Base-by-base conservation (phyloP, 2,888 invertebrate genomes). In the Petrolisthes manimaculis region DNA sequence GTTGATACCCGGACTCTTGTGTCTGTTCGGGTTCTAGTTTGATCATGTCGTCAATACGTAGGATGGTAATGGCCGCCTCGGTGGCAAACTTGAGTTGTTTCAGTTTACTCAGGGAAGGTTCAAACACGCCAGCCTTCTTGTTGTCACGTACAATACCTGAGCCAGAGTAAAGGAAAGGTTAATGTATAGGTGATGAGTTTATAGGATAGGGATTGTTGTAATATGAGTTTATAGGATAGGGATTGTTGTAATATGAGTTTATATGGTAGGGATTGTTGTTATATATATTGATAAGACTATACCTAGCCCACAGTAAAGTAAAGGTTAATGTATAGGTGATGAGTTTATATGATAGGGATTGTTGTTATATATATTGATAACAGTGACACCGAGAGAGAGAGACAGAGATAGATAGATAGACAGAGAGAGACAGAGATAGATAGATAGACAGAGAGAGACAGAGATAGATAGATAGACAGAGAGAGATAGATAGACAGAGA, bases 31-130 rank as follows among this genome's bases (percentile, higher is more conserved):
- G 96, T 93, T 98, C 97, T 88, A 99, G 94, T 93, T 98, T 98
- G 93, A 99, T 99, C 96, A 99, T 97, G 93, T 99, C 99, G 93
- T 99, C 99, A 92, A 99, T 99, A 92, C 99, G 96, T 90, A 99
- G 95, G 93, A 99, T 99, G 51, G 99, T 99, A 93, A 99, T 99
- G 74, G 99, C 99, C 5, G 99, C 99, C 94, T 99, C 99, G 0
- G 99, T 99, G 71, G 99, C 99, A 93, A 99, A 99, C 94, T 99
- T 99, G 67, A 99, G 94, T 4, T 98, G 97, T 93, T 99, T 99
- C 89, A 99, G 96, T 94, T 99, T 99, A 24, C 99, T 99, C 92
- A 99, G 95, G 18, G 98, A 96, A 0, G 99, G 99, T 93, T 99
- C 99, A 37, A 99, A 94, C 1, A 99, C 98, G 18, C 99, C 99